Evolutionary conservation across 2,797 vertebrate species (phyloP), one percentile per base, ranked within the genome.

Genomic region (Sphaeramia orbicularis): DNA sequence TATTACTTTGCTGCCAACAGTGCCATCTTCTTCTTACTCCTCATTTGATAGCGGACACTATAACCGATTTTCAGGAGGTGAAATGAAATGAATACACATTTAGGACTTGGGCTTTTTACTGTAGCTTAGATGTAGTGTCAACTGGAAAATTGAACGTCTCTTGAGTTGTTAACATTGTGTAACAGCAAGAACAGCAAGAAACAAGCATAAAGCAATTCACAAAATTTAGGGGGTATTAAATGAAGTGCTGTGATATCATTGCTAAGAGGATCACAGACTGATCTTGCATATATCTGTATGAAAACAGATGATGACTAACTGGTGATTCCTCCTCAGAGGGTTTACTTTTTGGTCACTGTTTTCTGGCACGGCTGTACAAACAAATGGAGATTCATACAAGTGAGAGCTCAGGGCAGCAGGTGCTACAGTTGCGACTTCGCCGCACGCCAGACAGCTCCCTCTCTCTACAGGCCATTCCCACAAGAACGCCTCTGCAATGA

Each of bases 351-450:
- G 74, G 83, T 81, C 52, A 43, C 77, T 7, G 15, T 44, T 73
- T 80, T 81, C 58, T 78, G 69, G 73, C 79, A 81, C 1, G 59
- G 58, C 80, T 88, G 88, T 86, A 79, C 82, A 90, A 87, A 91
- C 81, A 91, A 88, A 91, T 85, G 81, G 85, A 86, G 87, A 87
- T 88, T 86, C 79, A 82, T 81, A 76, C 83, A 71, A 80, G 80
- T 76, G 84, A 85, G 60, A 75, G 75, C 74, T 86, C 51, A 0
- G 54, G 90, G 90, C 85, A 87, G 89, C 92, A 90, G 91, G 89
- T 92, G 90, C 76, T 76, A 86, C 69, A 65, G 81, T 84, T 87
- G 76, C 79, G 66, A 71, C 74, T 86, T 59, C 10, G n/a, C 76
- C 15, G 38, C 67, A 58, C 59, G 48, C 69, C 81, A 83, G 85